Percentiles rank a stretch among this genome's conserved stretches.
phyloP scores from a whole-genome alignment of 2,113 vertebrate species.

The Aphyosemion australe region DNA sequence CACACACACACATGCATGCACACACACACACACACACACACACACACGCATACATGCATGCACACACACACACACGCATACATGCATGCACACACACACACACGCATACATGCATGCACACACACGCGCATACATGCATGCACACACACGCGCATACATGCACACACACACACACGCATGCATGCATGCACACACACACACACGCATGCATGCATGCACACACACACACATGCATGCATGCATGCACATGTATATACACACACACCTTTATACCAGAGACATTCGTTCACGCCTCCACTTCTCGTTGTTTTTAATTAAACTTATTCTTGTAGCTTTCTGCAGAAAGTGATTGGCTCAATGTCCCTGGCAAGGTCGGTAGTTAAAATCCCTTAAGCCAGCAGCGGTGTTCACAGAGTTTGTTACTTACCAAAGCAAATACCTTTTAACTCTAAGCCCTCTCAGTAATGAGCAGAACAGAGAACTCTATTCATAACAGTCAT shows the following conservation, averaged over 20 bases:
- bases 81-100: conserved; percentile 13
- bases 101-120: neutral
- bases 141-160: no score
- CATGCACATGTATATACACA: no score
- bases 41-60: no score
- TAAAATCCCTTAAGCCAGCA: conserved; percentile 56
- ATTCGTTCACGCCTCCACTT: neutral
- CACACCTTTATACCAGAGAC: neutral
- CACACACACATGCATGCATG: no score
- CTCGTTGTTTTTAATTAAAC: conserved; percentile 1
- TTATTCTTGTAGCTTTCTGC: conserved; percentile 17
- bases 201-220: no score
- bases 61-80: conserved; percentile 5
- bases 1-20: neutral
- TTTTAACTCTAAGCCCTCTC: conserved; percentile 52
- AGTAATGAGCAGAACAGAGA: conserved; percentile 61
- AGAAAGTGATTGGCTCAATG: conserved; percentile 68
- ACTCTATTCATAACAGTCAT: conserved; percentile 42
- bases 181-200: no score
- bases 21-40: conserved; percentile 12
- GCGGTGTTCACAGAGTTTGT: conserved; percentile 58
- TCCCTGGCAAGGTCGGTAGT: conserved; percentile 58
- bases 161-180: no score
- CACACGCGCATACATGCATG: no score
- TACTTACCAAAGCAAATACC: conserved; percentile 63